Conservation (phyloP, 1,140 invertebrate genomes). For the Drosophila mojavensis region DNA sequence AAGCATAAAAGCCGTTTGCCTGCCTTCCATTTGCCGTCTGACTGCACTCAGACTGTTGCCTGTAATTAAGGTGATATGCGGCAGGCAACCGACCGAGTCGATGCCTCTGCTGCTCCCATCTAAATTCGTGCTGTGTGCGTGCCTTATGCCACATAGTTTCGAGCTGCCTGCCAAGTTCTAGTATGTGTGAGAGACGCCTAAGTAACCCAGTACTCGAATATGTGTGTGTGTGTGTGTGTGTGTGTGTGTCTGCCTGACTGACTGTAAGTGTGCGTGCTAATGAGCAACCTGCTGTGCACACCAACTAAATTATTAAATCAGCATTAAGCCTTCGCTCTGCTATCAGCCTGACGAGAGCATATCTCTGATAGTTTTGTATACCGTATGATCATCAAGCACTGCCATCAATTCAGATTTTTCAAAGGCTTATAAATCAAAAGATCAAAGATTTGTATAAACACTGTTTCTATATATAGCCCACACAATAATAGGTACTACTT, state of each 20-base stretch:
- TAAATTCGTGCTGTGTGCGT: conserved; percentile 76
- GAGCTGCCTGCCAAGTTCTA: conserved; percentile 24
- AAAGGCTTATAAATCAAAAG: too few species aligned
- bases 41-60: conserved; percentile 77
- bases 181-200: not conserved
- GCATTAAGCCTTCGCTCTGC: conserved; percentile 51
- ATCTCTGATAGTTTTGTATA: conserved; percentile 10
- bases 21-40: conserved; percentile 77
- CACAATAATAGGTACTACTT: too few species aligned
- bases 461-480: too few species aligned
- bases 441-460: too few species aligned
- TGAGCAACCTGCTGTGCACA: conserved; percentile 72
- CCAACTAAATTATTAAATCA: conserved; percentile 80
- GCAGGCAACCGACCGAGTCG: conserved; percentile 64
- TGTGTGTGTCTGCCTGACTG: conserved; percentile 8
- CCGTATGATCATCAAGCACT: too few species aligned
- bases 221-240: conserved; percentile 15
- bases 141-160: conserved; percentile 6
- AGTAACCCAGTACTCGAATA: conserved; percentile 3
- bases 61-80: conserved; percentile 82
- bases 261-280: conserved; percentile 60
- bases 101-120: conserved; percentile 26
- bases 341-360: conserved; percentile 42
- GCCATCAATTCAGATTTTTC: too few species aligned
- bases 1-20: conserved; percentile 77